phyloP scores from a whole-genome alignment of 2,888 invertebrate species.

The Torymus auratus region DNA sequence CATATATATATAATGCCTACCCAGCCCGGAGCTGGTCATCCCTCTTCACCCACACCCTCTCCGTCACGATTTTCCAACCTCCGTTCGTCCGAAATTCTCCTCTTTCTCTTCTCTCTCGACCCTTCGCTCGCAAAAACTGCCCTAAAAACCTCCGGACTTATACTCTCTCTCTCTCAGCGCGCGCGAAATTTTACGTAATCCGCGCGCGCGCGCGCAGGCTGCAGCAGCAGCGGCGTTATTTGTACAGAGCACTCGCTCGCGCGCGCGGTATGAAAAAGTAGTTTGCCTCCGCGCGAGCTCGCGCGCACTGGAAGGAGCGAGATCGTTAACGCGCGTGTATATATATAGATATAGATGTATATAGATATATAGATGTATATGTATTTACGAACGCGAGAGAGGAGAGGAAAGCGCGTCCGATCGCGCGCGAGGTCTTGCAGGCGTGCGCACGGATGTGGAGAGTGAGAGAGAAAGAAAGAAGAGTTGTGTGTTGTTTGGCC shows the following conservation, averaged over 20 bases:
- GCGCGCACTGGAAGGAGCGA: conserved; percentile 7
- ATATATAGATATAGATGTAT: not conserved
- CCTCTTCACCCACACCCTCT: no score
- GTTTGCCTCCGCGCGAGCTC: conserved; percentile 48
- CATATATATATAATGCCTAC: no score
- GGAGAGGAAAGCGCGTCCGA: no score
- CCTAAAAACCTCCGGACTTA: not conserved
- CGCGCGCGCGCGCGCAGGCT: not conserved
- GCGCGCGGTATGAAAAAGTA: conserved; percentile 42
- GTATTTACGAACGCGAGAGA: not conserved
- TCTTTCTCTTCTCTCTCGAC: no score
- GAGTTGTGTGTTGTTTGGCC: no score
- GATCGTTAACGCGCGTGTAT: conserved; percentile 31
- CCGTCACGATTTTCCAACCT: no score
- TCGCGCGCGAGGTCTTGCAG: no score
- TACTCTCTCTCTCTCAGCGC: not conserved
- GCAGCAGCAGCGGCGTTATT: conserved; percentile 5
- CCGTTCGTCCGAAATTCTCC: no score
- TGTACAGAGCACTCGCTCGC: conserved; percentile 18
- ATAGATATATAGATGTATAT: not conserved
- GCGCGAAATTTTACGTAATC: conserved; percentile 44
- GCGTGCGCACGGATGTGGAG: no score
- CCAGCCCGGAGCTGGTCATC: no score
- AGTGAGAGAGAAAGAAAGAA: no score
- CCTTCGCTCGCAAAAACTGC: not conserved